A percentile compares a stretch with the other conserved stretches of the same genome.
Conservation (phyloP, 23 tunicate species). For the Halocynthia roretzi region DNA sequence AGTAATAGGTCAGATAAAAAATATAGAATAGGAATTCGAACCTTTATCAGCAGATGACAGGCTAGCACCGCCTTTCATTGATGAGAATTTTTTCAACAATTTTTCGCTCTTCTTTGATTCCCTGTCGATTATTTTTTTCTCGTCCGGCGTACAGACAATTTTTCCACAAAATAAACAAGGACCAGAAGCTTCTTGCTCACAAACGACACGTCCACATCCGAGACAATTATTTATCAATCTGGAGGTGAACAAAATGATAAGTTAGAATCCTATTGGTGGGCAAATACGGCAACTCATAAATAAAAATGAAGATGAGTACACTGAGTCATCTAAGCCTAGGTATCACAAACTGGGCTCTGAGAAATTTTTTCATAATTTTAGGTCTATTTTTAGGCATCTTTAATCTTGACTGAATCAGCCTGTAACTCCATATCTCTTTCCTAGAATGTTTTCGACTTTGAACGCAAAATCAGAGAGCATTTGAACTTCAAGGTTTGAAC, state of each 20-base stretch:
- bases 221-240: conserved; percentile 93
- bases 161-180: conserved; percentile 97
- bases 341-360: neutral
- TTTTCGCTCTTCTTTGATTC: conserved; percentile 87
- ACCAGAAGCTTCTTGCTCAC: conserved; percentile 98
- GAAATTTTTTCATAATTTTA: no score
- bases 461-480: neutral
- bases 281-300: no score
- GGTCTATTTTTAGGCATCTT: no score
- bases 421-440: no score
- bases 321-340: neutral
- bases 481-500: neutral
- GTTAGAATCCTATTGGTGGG: neutral
- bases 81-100: conserved; percentile 37
- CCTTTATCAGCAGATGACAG: no score
- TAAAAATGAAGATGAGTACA: no score
- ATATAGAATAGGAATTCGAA: no score
- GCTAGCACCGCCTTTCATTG: neutral
- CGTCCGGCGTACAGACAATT: conserved; percentile 66
- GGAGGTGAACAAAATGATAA: neutral
- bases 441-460: neutral
- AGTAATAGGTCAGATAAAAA: no score
- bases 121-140: conserved; percentile 49
- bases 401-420: no score
- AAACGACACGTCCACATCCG: conserved; percentile 92